phyloP scores from a whole-genome alignment of 2,113 vertebrate genomes.

The Serinus canaria region DNA sequence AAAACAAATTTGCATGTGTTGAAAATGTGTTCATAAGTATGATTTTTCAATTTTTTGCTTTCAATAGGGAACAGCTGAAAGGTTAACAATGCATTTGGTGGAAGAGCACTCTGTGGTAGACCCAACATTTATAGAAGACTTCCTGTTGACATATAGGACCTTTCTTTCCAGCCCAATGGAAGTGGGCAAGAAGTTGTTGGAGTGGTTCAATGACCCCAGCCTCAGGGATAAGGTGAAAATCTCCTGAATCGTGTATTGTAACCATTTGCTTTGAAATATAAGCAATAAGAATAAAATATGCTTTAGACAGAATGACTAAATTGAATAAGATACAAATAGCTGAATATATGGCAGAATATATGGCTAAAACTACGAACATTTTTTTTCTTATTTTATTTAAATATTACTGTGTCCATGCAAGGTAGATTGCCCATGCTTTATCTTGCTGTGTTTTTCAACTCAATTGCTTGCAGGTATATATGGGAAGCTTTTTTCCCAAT shows the following conservation, averaged over 20 bases:
- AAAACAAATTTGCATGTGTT: not conserved
- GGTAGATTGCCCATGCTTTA: not conserved
- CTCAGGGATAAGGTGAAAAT: conserved; percentile 98
- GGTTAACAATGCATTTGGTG: conserved; percentile 97
- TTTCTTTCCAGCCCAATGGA: conserved; percentile 98
- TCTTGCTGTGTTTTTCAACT: not conserved
- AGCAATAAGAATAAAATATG: not conserved
- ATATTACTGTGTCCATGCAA: not conserved
- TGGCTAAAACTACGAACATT: not conserved
- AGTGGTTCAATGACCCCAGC: conserved; percentile 99
- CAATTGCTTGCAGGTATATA: not conserved
- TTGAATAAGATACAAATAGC: not conserved
- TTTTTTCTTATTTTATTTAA: not conserved
- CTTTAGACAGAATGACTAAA: not conserved
- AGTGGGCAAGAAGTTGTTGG: conserved; percentile 97
- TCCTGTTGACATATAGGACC: conserved; percentile 94
- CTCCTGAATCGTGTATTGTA: not conserved
- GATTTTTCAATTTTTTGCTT: not conserved
- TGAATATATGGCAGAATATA: not conserved
- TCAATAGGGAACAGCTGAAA: conserved; percentile 89
- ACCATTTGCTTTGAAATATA: not conserved
- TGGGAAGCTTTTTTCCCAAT: not conserved
- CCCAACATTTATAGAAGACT: conserved; percentile 98
- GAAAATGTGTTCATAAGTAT: not conserved
- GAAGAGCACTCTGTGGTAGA: conserved; percentile 98